Conservation (phyloP, 2,888 invertebrate genomes). For the Phrixothrix hirtus region DNA sequence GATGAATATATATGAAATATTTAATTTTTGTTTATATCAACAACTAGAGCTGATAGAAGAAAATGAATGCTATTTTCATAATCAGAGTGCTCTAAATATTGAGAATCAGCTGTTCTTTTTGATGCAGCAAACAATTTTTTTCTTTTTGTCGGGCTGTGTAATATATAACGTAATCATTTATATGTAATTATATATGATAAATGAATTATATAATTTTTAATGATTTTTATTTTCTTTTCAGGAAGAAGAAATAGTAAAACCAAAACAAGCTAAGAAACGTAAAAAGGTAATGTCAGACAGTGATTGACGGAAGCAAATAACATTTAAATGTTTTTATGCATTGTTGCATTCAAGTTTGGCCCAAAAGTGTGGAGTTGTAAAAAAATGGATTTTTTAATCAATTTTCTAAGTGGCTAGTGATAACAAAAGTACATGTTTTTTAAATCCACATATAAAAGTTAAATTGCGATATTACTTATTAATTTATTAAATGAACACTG, state of each 20-base stretch:
- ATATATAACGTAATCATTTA: no score
- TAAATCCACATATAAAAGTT: constrained; percentile 13
- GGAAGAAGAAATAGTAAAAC: constrained; percentile 90
- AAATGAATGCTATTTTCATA: no score
- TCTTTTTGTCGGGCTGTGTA: no score
- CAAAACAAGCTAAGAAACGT: constrained; percentile 87
- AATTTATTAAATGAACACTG: constrained; percentile 41
- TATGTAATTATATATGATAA: no score
- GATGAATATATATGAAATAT: no score
- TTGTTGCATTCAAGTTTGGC: constrained; percentile 15
- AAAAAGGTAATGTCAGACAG: constrained; percentile 92
- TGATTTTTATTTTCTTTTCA: constrained; percentile 46
- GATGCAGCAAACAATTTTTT: no score
- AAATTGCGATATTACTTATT: constrained; percentile 10
- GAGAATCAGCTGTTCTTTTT: no score
- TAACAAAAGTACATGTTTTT: constrained; percentile 32
- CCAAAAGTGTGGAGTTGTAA: constrained; percentile 5
- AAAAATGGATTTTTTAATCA: constrained; percentile 22
- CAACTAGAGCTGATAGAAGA: no score
- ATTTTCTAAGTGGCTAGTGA: constrained; percentile 39
- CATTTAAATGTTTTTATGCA: constrained; percentile 14
- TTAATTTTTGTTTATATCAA: no score
- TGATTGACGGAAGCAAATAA: constrained; percentile 70
- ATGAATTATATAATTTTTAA: not conserved
- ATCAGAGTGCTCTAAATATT: no score